A percentile compares a stretch with the other conserved stretches of the same genome.
Conservation (phyloP, 1,140 invertebrate genomes). For the Cylas formicarius region DNA sequence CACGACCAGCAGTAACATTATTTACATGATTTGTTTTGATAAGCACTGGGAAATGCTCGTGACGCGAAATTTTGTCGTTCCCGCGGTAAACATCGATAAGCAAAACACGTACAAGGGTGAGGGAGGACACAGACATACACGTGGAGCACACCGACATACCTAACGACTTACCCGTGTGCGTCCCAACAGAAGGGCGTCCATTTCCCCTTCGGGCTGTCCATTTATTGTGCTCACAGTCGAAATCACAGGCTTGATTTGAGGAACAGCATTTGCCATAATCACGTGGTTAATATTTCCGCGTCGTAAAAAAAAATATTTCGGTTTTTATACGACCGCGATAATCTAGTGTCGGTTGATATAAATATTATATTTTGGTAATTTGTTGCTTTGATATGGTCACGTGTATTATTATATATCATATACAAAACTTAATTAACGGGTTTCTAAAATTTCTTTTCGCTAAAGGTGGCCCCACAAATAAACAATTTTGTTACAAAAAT, state of each 20-base stretch:
- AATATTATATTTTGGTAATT: background rate
- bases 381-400: too few species aligned
- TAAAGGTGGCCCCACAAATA: conserved; percentile 14
- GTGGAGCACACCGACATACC: too few species aligned
- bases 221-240: conserved; percentile 42
- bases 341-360: too few species aligned
- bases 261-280: conserved; percentile 35
- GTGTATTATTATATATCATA: conserved; percentile 3
- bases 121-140: too few species aligned
- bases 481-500: conserved; percentile 1
- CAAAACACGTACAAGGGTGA: background rate
- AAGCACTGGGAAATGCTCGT: too few species aligned
- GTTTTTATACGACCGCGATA: too few species aligned
- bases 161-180: conserved; percentile 62
- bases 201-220: conserved; percentile 58
- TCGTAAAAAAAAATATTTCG: too few species aligned
- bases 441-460: conserved; percentile 3
- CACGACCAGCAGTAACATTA: too few species aligned
- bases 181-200: conserved; percentile 65
- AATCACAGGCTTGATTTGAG: conserved; percentile 38
- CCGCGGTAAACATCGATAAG: too few species aligned
- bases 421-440: background rate
- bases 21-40: too few species aligned
- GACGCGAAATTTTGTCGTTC: too few species aligned
- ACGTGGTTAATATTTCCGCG: too few species aligned